Base-by-base conservation (phyloP, 2,797 vertebrate species). In the Philypnodon macrostomus region DNA sequence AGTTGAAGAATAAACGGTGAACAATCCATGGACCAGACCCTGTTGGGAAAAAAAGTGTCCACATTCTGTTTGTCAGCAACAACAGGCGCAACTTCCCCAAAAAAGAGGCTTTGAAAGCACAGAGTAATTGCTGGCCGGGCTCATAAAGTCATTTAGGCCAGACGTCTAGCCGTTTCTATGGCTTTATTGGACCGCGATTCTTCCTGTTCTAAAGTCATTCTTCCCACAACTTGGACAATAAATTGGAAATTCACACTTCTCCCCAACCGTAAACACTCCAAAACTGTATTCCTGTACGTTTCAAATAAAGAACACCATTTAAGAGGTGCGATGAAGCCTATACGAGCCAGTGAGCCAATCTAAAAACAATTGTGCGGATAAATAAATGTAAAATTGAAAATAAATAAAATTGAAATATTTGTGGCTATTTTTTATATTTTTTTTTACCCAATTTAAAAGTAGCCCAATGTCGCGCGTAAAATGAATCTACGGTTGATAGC, bases 131-230 rank as follows among this genome's bases (percentile, higher is more conserved):
- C 90, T 74, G 76, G 55, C 70, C 76, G 66, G 68, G 79, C 74
- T 89, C 79, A 92, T 99, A 98, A 99, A 98, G 80, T 94, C 89
- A 99, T 99, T 97, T 94, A 94, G 89, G 87, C 93, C 95, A 98
- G 97, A 98, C 97, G 96, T 98, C 97, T 98, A 90, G 94, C 88
- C 93, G 85, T 88, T 90, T 92, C 83, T 92, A 94, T 95, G 80
- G 91, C 86, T 99, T 98, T 99, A 98, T 98, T 93, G 91, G 91
- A 90, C 90, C 90, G 60, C 50, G 78, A 73, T 87, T 90, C 95
- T 97, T 98, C 97, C 95, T 96, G 96, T 91, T 93, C 91, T 96
- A 93, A 96, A 95, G 89, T 84, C 87, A 92, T 91, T 90, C 77
- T 89, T 91, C 85, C 89, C 92, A 90, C 87, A 89, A 83, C 81